Evolutionary conservation across 2,888 invertebrate genomes (phyloP), one percentile per base, ranked within the genome.

Genomic region (Chaetoderma sp.): DNA sequence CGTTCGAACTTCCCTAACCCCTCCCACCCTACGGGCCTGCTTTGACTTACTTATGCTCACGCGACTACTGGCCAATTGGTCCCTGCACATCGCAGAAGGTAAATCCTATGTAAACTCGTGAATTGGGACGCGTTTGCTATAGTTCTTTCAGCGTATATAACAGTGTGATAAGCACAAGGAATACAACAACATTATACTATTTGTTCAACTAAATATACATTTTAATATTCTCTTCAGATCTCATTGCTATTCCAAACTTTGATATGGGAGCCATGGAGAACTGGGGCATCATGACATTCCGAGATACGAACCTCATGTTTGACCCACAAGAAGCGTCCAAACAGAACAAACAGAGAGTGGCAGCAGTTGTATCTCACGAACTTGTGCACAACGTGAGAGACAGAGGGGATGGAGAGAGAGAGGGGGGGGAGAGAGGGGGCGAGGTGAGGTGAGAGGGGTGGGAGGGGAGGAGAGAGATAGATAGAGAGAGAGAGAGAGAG

Each of bases 211-310:
- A 36, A 13, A 13, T 10, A 36, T 13, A 10, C 10, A 10, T 36
- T 36, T n/a, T 13, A 36, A 13, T 36, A 13, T 36, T 47, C 70
- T 39, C 42, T 50, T n/a, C 70, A 78, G 94, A 94, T 86, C 88
- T 93, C 82, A 90, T 94, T 13, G 95, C 95, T 0, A 86, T 96
- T 64, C 95, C 95, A 0, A 95, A 96, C 84, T 96, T 95, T 91
- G 61, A 91, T 0, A 91, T 91, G 59, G 94, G 88, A 92, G 92
- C 94, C 63, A 93, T 93, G 95, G 95, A 94, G 83, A 94, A 94
- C 82, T 94, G 93, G 93, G 94, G 94, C 0, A 83, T 93, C 23
- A 90, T 93, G 10, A 92, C 92, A 2, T 85, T 84, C 71, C 87
- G 93, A 68, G 94, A 94, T 82, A 90, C 91, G 0, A 90, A 91